Conservation (phyloP, 2,888 invertebrate species). For the Theodoxus fluviatilis region DNA sequence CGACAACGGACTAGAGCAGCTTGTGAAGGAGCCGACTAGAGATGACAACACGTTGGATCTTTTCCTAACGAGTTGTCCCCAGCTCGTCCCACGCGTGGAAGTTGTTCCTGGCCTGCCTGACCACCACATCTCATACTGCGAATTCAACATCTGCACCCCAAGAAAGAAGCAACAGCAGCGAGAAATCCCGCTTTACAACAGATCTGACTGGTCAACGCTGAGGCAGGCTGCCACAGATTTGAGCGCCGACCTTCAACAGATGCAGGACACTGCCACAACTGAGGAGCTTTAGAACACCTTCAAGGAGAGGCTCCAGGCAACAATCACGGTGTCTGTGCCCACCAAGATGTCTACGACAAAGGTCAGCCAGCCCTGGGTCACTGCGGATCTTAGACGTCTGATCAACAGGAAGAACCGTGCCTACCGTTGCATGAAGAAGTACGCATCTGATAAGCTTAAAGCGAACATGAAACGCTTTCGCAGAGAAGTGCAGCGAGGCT, state of each 20-base stretch:
- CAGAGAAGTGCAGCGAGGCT: neutral
- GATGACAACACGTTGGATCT: conserved; percentile 7
- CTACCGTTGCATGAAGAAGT: conserved; percentile 11
- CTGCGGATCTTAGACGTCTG: neutral
- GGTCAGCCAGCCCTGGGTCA: neutral
- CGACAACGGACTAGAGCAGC: conserved; percentile 16
- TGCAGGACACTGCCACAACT: neutral
- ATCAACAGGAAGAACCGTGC: conserved; percentile 12
- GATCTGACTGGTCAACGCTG: neutral
- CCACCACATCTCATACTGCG: conserved; percentile 15
- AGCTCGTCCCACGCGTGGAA: neutral
- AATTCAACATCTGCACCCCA: conserved; percentile 1
- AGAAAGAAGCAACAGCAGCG: conserved; percentile 4
- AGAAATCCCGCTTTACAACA: neutral
- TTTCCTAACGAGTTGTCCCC: conserved; percentile 12
- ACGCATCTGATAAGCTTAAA: neutral
- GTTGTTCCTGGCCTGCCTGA: conserved; percentile 14
- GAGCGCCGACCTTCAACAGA: conserved; percentile 1
- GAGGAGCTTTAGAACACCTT: conserved; percentile 7
- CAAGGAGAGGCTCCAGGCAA: neutral
- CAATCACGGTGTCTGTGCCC: neutral
- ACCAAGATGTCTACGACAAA: neutral
- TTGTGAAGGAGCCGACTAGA: conserved; percentile 13
- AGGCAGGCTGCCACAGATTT: neutral
- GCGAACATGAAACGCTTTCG: conserved; percentile 2